Evolutionary conservation across 2,888 invertebrate species (phyloP), one percentile per base, ranked within the genome.

Genomic region (Hylaea fasciaria): DNA sequence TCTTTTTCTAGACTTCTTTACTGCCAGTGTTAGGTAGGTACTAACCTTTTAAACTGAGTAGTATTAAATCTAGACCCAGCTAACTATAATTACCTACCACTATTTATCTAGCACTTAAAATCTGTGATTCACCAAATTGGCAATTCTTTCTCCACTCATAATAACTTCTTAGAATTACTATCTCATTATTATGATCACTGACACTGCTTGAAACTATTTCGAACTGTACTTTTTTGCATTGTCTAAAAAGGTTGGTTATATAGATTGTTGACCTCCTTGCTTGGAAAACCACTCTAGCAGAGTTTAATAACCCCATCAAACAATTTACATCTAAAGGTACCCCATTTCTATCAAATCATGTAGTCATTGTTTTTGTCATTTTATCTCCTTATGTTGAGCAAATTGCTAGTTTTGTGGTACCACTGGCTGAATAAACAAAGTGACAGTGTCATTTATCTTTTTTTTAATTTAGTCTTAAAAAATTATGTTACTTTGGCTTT

Each of bases 221-320:
- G n/a, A 61, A 62, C 48, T 56, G 52, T 57, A 53, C 52, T 56
- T 57, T 54, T 61, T 61, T 51, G 41, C 7, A 48, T 56, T 61
- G 56, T 61, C 50, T 60, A 60, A 43, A 47, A 56, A 51, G 47
- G 17, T 35, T 43, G 29, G 32, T 39, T 39, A 66, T 39, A 66
- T 66, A 68, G 70, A 66, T 70, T 67, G 69, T 73, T 65, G 66
- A 35, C 28, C 46, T 49, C 47, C 32, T 17, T 7, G 39, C 44
- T 59, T 57, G 61, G 61, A 57, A 61, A 57, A 62, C 52, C 53
- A 57, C 55, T 54, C 0, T 17, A 16, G 29, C 29, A 46, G 44
- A 52, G 61, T 52, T 13, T 48, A 45, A 37, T 57, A 48, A 62
- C 61, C 61, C 14, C 41, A 14, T 29, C 22, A 3, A 48, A 13